A percentile compares a stretch with the other conserved stretches of the same genome.
Conservation (phyloP, 2,113 vertebrate species). For the Psophia crepitans region DNA sequence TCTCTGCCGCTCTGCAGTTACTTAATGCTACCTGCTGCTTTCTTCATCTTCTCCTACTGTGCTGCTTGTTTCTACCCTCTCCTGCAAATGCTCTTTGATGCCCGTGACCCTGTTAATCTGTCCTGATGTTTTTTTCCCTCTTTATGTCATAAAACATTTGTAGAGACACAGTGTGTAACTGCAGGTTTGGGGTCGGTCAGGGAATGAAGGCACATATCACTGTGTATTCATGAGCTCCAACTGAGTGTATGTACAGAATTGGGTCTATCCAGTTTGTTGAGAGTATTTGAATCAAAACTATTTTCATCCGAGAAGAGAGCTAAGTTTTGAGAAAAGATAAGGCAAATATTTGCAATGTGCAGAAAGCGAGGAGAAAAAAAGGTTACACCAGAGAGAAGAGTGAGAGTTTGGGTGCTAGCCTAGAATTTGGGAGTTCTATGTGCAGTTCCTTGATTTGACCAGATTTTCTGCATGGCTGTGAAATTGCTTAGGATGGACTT, state of each 20-base stretch:
- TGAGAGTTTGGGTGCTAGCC: neutral
- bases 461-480: neutral
- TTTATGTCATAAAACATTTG: neutral
- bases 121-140: neutral
- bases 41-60: constrained; percentile 4
- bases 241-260: neutral
- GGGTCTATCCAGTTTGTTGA: neutral
- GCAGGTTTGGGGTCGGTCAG: neutral
- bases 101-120: neutral
- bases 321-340: neutral
- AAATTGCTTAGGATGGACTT: neutral
- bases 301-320: neutral
- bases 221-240: neutral
- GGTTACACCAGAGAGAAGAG: neutral
- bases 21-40: constrained; percentile 36
- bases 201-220: neutral
- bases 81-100: neutral
- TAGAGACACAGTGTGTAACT: neutral
- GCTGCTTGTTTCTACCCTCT: neutral
- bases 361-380: neutral
- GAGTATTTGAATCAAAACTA: neutral
- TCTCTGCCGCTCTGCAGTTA: neutral
- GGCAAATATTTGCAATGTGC: neutral
- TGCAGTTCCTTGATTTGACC: neutral
- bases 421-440: neutral